Evolutionary conservation across 2,797 vertebrate genomes (phyloP).

Genomic region (Sylvia borin): DNA sequence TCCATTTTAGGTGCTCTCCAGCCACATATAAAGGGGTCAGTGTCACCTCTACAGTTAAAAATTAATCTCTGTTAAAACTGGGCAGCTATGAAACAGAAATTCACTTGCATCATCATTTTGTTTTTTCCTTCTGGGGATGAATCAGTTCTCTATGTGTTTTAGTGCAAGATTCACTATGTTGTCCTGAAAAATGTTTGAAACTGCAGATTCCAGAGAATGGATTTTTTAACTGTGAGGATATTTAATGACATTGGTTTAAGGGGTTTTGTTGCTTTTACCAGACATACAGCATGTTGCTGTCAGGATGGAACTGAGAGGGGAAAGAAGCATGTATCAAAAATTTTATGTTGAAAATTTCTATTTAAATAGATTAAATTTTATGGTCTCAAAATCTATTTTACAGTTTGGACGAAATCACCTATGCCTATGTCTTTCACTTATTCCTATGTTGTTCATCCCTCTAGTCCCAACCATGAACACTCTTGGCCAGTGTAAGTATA

Average conservation of each 20-base stretch:
- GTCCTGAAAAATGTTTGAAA: neutral
- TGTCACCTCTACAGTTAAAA: neutral
- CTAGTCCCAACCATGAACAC: neutral
- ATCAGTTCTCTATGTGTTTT: neutral
- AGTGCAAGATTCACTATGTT: neutral
- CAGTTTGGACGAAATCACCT: neutral
- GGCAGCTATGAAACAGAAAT: neutral
- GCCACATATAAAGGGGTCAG: neutral
- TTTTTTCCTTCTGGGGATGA: neutral
- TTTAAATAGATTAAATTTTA: neutral
- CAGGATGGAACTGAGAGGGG: neutral
- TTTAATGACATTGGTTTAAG: neutral
- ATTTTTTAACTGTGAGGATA: neutral
- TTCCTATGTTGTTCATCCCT: neutral
- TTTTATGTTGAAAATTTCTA: neutral
- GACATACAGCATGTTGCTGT: neutral
- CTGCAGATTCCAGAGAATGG: neutral
- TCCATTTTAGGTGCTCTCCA: neutral
- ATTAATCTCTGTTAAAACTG: neutral
- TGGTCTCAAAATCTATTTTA: neutral
- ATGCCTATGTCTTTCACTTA: neutral
- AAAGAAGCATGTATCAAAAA: neutral
- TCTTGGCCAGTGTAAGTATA: neutral
- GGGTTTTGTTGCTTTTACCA: neutral
- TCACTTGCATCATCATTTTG: neutral